Evolutionary conservation across 2,797 vertebrate genomes (phyloP).

Genomic region (Gymnothorax reevesii): DNA sequence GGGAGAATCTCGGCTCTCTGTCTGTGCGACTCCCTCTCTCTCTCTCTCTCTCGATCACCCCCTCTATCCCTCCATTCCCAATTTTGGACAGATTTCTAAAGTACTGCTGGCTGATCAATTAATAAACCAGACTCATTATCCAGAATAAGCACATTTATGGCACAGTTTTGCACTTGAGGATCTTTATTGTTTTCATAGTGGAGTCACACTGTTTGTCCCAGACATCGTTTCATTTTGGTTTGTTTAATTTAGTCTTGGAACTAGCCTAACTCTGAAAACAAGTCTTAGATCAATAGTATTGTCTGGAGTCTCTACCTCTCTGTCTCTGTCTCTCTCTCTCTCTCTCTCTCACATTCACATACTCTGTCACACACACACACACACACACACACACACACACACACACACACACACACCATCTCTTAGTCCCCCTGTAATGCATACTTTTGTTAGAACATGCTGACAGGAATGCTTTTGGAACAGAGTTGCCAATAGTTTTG

Average conservation of each 20-base stretch:
- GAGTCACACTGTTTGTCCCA: too few relatives aligned
- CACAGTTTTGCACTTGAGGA: too few relatives aligned
- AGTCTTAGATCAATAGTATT: neutral
- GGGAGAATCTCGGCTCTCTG: conserved; percentile 38
- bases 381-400: neutral
- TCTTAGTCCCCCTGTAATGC: too few relatives aligned
- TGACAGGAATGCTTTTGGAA: too few relatives aligned
- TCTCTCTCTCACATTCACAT: too few relatives aligned
- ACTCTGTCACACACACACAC: neutral
- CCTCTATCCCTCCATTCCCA: neutral
- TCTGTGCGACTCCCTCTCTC: neutral
- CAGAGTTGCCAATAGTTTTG: too few relatives aligned
- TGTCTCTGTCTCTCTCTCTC: too few relatives aligned
- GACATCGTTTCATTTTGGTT: neutral
- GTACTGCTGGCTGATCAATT: neutral
- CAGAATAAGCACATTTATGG: neutral
- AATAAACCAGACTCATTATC: neutral
- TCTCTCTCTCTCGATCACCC: too few relatives aligned
- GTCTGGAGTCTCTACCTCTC: too few relatives aligned
- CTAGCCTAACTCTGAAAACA: neutral
- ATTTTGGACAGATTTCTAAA: neutral
- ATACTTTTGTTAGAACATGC: too few relatives aligned
- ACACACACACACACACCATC: neutral
- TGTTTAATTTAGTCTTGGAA: neutral
- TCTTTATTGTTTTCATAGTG: too few relatives aligned